phyloP scores from a whole-genome alignment of 2,888 invertebrate genomes.

The Panopea generosa region DNA sequence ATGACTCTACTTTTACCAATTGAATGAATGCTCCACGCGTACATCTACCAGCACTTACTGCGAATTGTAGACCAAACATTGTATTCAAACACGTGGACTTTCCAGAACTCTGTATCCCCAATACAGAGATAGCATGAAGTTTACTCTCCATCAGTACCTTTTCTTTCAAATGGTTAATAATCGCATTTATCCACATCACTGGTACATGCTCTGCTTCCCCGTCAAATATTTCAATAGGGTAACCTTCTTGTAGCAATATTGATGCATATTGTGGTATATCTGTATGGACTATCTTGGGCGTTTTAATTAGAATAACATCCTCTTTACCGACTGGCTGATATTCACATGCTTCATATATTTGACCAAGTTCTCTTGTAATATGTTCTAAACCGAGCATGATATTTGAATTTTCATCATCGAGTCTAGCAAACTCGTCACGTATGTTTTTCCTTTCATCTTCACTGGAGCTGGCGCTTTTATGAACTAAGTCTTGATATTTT shows the following conservation, averaged over 20 bases:
- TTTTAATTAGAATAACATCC: no score
- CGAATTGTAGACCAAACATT: slow-evolving; percentile 49
- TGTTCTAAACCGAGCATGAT: slow-evolving; percentile 14
- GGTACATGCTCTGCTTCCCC: slow-evolving; percentile 18
- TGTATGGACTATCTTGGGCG: no score
- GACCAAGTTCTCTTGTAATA: slow-evolving; percentile 24
- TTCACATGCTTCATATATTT: slow-evolving; percentile 25
- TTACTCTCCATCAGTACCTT: no score
- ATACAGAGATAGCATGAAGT: slow-evolving; percentile 22
- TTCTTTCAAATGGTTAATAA: no score
- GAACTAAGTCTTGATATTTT: slow-evolving; percentile 7
- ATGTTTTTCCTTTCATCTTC: neutral
- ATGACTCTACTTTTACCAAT: neutral
- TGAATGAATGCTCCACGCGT: slow-evolving; percentile 41
- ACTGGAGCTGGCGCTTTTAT: neutral
- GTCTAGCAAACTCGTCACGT: neutral
- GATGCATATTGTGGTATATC: neutral
- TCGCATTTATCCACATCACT: slow-evolving; percentile 1
- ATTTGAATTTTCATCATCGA: neutral
- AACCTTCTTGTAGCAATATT: slow-evolving; percentile 10
- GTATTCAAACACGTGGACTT: slow-evolving; percentile 48
- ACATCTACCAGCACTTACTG: slow-evolving; percentile 42
- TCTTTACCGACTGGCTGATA: no score
- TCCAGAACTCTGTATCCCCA: slow-evolving; percentile 51
- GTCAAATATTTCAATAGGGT: slow-evolving; percentile 25